These are phyloP conservation scores for Macropus fuliginosus DNA, from an alignment of 2,797 vertebrate genomes.

Conservation along the genomic window DNA sequence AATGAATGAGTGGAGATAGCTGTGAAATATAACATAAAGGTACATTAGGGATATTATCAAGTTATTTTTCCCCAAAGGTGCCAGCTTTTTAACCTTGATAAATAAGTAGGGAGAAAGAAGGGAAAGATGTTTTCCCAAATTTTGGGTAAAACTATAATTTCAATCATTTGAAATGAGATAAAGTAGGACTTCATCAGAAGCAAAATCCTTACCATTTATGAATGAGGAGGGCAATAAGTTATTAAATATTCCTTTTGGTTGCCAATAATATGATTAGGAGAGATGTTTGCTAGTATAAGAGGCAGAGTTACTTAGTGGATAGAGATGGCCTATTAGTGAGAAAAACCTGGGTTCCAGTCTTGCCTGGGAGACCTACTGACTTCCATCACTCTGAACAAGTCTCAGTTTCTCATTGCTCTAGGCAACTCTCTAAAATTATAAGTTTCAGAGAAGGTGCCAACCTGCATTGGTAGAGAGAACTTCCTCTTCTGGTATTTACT, in stretches of 20 bases:
- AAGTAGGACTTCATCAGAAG: slow-evolving; percentile 38
- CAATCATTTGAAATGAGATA: slow-evolving; percentile 52
- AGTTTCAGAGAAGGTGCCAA: neutral
- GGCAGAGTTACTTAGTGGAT: neutral
- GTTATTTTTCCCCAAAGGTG: neutral
- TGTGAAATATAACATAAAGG: neutral
- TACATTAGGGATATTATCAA: neutral
- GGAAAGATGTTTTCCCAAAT: neutral
- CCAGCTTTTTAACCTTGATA: slow-evolving; percentile 19
- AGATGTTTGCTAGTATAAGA: neutral
- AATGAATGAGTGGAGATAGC: neutral
- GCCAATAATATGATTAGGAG: slow-evolving; percentile 32
- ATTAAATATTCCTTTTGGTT: slow-evolving; percentile 42
- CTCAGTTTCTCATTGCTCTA: neutral
- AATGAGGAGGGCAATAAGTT: slow-evolving; percentile 9
- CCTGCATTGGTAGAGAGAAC: neutral
- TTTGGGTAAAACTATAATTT: slow-evolving; percentile 21
- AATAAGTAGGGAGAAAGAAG: slow-evolving; percentile 17
- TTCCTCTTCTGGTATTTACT: neutral
- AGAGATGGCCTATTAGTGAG: neutral
- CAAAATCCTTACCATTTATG: neutral
- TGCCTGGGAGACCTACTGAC: neutral
- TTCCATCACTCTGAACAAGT: neutral
- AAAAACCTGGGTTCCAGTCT: neutral
- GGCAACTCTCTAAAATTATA: neutral